Evolutionary conservation across 2,888 invertebrate genomes (phyloP), one percentile per base, ranked within the genome.

Genomic region (Eilema sororculum): DNA sequence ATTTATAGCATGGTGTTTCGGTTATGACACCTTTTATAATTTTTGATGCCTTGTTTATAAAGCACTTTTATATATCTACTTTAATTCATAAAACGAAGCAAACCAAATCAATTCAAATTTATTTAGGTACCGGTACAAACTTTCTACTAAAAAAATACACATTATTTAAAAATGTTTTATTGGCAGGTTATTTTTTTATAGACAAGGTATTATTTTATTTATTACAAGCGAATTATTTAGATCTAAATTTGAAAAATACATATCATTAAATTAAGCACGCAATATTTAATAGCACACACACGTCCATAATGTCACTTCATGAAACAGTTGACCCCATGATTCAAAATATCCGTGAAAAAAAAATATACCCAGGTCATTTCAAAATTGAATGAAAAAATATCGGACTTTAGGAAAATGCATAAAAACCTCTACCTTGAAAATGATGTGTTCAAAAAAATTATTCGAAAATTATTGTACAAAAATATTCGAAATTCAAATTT

Each of bases 181-280:
- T 33, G 22, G 20, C 41, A 41, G 12, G 61, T 33, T 24, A 28
- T 25, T 62, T 41, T 80, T 70, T 71, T 75, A 77, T 74, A 73
- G 72, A 77, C 72, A 78, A 77, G 80, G 80, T 25, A 41, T 78
- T 41, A 57, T 33, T 65, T 72, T 74, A 69, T 74, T 67, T 62
- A 71, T 67, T 67, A 61, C 3, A 37, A 74, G 28, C 46, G 10
- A 57, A 67, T 73, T 76, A 71, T 74, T 69, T 70, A 63, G 22
- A 64, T 71, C 68, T 77, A 66, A 70, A 73, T 74, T 78, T 72
- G 65, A 80, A 74, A 70, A 71, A 76, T 77, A 86, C 88, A 89
- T 87, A 89, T 87, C 86, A 86, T 79, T 83, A 82, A 78, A 78
- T 41, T 81, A 79, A 85, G 87, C 87, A 88, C 84, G 84, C 81